A percentile compares a stretch with the other conserved stretches of the same genome.
phyloP scores from a whole-genome alignment of 1,140 invertebrate genomes.

The Cardiocondyla obscurior region DNA sequence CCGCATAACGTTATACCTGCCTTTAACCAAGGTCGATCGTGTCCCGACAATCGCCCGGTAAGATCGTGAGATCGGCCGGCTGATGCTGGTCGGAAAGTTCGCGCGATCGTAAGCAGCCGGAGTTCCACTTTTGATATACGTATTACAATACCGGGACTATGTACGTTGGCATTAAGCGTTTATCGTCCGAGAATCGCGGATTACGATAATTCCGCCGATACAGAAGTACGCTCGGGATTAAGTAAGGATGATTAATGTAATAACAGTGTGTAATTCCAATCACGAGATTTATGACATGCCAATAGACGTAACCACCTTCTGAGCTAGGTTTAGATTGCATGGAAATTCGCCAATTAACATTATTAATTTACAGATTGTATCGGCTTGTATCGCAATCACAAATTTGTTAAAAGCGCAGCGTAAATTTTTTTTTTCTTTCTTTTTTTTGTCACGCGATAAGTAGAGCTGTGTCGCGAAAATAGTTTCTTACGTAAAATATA shows the following conservation, averaged over 20 bases:
- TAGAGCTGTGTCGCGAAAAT: background rate
- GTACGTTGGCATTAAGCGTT: conserved; percentile 47
- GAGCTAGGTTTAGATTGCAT: background rate
- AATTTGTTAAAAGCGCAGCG: background rate
- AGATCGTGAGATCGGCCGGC: conserved; percentile 70
- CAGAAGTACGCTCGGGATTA: conserved; percentile 50
- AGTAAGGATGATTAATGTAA: conserved; percentile 55
- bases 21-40: conserved; percentile 71
- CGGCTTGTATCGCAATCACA: background rate
- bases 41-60: conserved; percentile 56
- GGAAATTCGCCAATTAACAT: conserved; percentile 20
- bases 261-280: conserved; percentile 46
- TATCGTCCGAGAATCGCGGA: conserved; percentile 41
- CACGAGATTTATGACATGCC: conserved; percentile 43
- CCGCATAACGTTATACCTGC: conserved; percentile 65
- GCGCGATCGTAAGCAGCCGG: conserved; percentile 55
- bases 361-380: conserved; percentile 21
- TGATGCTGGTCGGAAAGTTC: conserved; percentile 63
- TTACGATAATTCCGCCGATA: conserved; percentile 54
- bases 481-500: background rate
- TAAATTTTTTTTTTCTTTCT: background rate
- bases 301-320: conserved; percentile 17
- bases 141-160: conserved; percentile 51
- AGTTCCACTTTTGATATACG: conserved; percentile 53
- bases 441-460: background rate